These are phyloP conservation scores for Hycleus cichorii DNA, from an alignment of 1,140 invertebrate species.

Conservation along the genomic window DNA sequence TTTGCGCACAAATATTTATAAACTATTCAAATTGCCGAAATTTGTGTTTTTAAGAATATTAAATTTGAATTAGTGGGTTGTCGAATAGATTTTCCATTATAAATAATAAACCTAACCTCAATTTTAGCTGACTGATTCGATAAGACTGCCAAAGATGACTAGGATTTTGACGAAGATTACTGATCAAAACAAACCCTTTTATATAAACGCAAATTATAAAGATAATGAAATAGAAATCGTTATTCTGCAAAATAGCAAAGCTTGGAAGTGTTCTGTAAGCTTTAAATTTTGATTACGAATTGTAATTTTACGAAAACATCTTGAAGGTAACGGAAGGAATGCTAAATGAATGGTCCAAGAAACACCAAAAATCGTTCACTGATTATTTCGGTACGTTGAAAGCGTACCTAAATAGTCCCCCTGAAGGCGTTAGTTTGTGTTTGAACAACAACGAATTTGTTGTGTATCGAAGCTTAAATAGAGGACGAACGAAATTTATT, in stretches of 20 bases:
- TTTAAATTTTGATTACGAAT: background rate
- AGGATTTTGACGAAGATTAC: too few species aligned
- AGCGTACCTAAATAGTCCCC: background rate
- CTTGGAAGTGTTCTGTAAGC: conserved; percentile 7
- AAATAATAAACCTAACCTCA: too few species aligned
- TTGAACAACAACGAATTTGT: conserved; percentile 8
- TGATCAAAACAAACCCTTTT: conserved; percentile 2
- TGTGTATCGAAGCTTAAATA: conserved; percentile 4
- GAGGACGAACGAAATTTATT: conserved; percentile 9
- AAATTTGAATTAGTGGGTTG: too few species aligned
- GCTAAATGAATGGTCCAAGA: background rate
- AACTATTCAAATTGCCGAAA: too few species aligned
- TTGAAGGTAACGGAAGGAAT: background rate
- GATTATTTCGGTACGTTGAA: conserved; percentile 6
- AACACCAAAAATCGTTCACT: background rate
- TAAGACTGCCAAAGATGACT: too few species aligned
- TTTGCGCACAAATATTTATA: too few species aligned
- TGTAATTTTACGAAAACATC: background rate
- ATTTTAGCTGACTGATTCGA: too few species aligned
- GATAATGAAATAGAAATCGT: background rate
- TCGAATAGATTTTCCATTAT: too few species aligned
- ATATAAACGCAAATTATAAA: background rate
- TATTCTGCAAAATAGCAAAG: conserved; percentile 3
- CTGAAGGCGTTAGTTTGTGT: background rate
- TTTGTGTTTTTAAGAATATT: too few species aligned